A percentile compares a stretch with the other conserved stretches of the same genome.
Conservation (phyloP, 2,888 invertebrate species). For the Norana najaformis region DNA sequence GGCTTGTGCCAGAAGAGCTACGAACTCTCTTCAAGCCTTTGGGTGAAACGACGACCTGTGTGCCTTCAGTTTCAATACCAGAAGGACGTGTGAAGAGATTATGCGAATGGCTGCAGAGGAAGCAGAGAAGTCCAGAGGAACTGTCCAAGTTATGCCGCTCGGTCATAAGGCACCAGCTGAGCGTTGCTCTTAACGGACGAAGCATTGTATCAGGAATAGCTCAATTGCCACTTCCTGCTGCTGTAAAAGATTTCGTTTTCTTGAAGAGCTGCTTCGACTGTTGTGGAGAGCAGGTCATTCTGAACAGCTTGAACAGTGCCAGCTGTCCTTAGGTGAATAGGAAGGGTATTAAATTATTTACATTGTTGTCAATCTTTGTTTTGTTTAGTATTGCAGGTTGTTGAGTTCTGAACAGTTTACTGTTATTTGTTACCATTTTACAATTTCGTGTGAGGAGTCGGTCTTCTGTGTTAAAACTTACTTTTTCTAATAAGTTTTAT, state of each 20-base stretch:
- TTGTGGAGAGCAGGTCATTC: constrained; percentile 32
- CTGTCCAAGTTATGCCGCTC: constrained; percentile 41
- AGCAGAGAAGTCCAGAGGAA: constrained; percentile 37
- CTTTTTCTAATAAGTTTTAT: neutral
- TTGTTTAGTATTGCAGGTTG: neutral
- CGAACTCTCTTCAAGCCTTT: neutral
- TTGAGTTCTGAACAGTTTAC: neutral
- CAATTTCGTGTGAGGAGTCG: neutral
- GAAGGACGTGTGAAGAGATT: constrained; percentile 41
- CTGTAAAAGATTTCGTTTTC: constrained; percentile 41
- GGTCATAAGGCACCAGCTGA: constrained; percentile 34
- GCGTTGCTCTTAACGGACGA: constrained; percentile 20
- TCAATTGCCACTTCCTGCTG: constrained; percentile 40
- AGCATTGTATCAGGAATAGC: constrained; percentile 40
- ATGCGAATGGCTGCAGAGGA: constrained; percentile 42
- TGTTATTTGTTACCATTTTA: neutral
- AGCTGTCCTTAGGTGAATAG: neutral
- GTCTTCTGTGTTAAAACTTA: neutral
- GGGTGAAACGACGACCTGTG: neutral
- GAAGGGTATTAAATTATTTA: neutral
- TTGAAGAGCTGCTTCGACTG: constrained; percentile 34
- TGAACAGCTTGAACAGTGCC: constrained; percentile 15
- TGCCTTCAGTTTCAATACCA: constrained; percentile 38
- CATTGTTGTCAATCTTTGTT: neutral
- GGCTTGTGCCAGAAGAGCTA: constrained; percentile 34